Percentiles rank a stretch among this genome's conserved stretches.
These are phyloP conservation scores for Acanthaster planci DNA, from an alignment of 35 echinoderm and acorn worm species.

Conservation along the genomic window DNA sequence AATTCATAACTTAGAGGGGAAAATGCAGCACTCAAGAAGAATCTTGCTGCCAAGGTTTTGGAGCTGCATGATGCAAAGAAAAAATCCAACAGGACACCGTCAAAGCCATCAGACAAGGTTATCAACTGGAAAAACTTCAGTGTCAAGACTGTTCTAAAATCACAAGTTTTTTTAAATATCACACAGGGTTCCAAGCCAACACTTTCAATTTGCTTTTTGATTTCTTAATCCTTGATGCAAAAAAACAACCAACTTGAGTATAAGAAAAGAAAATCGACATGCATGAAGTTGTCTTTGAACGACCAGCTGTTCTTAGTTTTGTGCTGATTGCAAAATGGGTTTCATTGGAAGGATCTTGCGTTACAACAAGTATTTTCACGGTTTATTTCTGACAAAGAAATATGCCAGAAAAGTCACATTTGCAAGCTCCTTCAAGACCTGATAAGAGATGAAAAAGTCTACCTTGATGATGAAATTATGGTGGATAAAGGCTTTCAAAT, in stretches of 20 bases:
- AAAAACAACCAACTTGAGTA: not conserved
- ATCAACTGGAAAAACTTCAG: not conserved
- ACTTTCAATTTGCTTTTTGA: not conserved
- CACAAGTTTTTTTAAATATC: not conserved
- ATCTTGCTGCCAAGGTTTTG: too few relatives aligned
- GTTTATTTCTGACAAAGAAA: too few relatives aligned
- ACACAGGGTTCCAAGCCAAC: conserved; percentile 7
- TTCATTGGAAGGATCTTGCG: too few relatives aligned
- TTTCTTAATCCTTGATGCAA: not conserved
- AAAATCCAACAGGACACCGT: not conserved
- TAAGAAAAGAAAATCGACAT: conserved; percentile 3
- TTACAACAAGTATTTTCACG: too few relatives aligned
- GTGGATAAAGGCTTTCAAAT: too few relatives aligned
- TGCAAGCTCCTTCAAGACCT: too few relatives aligned
- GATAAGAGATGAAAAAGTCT: too few relatives aligned
- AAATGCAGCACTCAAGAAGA: conserved; percentile 15
- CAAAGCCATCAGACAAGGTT: not conserved
- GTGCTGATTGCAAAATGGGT: conserved; percentile 10
- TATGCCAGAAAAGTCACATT: too few relatives aligned
- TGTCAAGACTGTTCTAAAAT: conserved; percentile 5
- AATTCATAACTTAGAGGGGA: not conserved
- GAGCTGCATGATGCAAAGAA: not conserved
- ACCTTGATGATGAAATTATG: too few relatives aligned
- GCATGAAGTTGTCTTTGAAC: not conserved
- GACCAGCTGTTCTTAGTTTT: conserved; percentile 10